Base-by-base conservation (phyloP, 1,140 invertebrate species). In the Nilaparvata lugens region DNA sequence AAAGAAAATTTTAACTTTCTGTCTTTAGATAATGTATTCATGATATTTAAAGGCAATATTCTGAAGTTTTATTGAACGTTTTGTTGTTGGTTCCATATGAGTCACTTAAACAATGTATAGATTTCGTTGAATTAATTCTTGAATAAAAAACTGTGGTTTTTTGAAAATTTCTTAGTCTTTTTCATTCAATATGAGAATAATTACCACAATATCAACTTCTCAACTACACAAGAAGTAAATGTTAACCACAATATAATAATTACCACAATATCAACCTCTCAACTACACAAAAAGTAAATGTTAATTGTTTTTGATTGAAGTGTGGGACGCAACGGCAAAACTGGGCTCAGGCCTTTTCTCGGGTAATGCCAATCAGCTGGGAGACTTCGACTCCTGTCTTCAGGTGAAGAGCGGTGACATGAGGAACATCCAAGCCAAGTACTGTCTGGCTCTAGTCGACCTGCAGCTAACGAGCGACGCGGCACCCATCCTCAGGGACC, bases 261-360 rank as follows among this genome's bases (percentile, higher is more conserved):
- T n/a, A n/a, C n/a, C n/a, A n/a, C n/a, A n/a, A n/a, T n/a, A n/a
- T n/a, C n/a, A n/a, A n/a, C n/a, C n/a, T n/a, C n/a, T n/a, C n/a
- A n/a, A n/a, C n/a, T n/a, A n/a, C n/a, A n/a, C n/a, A n/a, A 11
- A n/a, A 11, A 42, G 11, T 42, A n/a, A n/a, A 11, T 11, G 11
- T 42, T 11, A 42, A n/a, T 42, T 42, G 40, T 42, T 52, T 52
- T 11, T 52, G 18, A 9, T 11, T 9, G 18, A n/a, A 85, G 83
- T 88, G 84, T 71, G 84, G 59, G 85, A 88, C 72, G 79, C 85
- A 1, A 82, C 81, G 21, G 85, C 81, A 14, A 87, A 87, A 68
- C 77, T 86, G 42, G 81, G 83, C 52, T 79, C 83, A 51, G 82
- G 84, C 16, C 65, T 87, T 21, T 72, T 87, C 11, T 78, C 81